Conservation (phyloP, 2,888 invertebrate genomes). For the Anthophora plumipes region DNA sequence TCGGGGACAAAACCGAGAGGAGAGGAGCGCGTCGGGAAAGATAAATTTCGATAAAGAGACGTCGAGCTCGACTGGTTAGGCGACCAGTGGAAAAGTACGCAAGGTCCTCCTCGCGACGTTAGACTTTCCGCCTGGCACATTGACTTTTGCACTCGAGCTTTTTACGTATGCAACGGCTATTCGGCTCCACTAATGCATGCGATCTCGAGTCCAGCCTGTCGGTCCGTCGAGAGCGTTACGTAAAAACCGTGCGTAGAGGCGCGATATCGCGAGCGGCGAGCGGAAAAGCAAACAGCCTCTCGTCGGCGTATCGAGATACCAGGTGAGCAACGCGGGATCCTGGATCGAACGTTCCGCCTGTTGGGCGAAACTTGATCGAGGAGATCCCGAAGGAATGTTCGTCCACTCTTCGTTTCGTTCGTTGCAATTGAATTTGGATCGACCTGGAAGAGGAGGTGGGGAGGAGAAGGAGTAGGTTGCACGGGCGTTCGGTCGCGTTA, state of each 20-base stretch:
- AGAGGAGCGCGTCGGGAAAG: conserved; percentile 7
- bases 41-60: conserved; percentile 19
- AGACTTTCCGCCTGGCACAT: not conserved
- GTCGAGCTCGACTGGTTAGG: too few species aligned
- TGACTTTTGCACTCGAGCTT: conserved; percentile 17
- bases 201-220: not conserved
- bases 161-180: not conserved
- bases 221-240: not conserved
- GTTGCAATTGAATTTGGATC: not conserved
- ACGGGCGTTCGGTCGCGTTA: conserved; percentile 1
- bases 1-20: not conserved
- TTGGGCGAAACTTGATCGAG: too few species aligned
- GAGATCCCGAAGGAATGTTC: too few species aligned
- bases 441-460: not conserved
- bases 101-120: conserved; percentile 6
- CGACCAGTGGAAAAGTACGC: conserved; percentile 14
- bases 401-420: not conserved
- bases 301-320: too few species aligned
- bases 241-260: conserved; percentile 10
- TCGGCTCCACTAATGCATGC: conserved; percentile 18
- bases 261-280: too few species aligned
- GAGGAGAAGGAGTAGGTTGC: not conserved
- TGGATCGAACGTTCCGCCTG: too few species aligned
- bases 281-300: too few species aligned
- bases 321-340: too few species aligned